phyloP scores from a whole-genome alignment of 2,888 invertebrate genomes.

The Drosophila histrio region DNA sequence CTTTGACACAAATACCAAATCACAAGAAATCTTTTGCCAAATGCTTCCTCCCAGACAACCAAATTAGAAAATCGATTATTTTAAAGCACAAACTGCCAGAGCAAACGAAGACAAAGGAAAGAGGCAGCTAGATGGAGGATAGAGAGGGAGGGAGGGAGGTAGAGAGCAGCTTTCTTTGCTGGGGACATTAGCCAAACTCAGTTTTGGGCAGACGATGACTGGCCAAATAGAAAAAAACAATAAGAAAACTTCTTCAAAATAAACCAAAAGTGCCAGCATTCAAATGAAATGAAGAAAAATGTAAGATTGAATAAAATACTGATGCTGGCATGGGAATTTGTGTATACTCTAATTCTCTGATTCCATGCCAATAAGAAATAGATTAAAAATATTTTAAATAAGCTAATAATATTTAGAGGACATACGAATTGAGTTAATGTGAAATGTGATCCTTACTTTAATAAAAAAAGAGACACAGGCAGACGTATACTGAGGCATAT shows the following conservation, averaged over 20 bases:
- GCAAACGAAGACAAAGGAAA: not conserved
- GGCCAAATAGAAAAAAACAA: conserved; percentile 33
- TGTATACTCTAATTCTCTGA: conserved; percentile 9
- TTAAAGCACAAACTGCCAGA: conserved; percentile 51
- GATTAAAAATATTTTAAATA: not conserved
- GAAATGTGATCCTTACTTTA: too few species aligned
- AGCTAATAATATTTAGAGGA: not conserved
- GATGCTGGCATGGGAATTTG: not conserved
- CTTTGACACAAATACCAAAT: conserved; percentile 66
- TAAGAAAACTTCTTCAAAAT: conserved; percentile 53
- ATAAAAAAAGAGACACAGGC: too few species aligned
- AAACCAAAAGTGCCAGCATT: conserved; percentile 28
- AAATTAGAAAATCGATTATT: conserved; percentile 73
- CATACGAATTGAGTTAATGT: too few species aligned
- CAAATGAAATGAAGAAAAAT: conserved; percentile 31
- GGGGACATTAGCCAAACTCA: conserved; percentile 54
- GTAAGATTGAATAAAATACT: not conserved
- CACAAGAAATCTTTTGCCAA: conserved; percentile 47
- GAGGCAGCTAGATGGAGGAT: too few species aligned
- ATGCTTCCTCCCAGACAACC: conserved; percentile 24
- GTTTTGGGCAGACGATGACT: conserved; percentile 41
- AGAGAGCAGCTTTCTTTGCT: conserved; percentile 3
- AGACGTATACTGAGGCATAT: too few species aligned
- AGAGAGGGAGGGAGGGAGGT: not conserved
- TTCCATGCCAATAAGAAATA: not conserved